Conservation (phyloP, 2,888 invertebrate genomes). For the Trissoscelio sp. region DNA sequence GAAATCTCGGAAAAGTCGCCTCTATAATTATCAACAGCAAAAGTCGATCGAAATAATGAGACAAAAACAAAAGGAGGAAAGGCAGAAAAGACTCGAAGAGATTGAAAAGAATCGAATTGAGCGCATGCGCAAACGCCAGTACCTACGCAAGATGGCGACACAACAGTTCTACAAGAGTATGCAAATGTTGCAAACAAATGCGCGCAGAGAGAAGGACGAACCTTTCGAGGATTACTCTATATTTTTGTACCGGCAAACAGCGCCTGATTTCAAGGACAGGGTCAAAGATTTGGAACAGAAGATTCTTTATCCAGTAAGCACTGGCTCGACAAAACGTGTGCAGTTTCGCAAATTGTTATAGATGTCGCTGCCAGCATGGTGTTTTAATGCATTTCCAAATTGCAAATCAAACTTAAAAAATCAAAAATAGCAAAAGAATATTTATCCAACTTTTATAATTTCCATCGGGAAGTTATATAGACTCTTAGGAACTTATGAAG, state of each 20-base stretch:
- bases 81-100: constrained; percentile 90
- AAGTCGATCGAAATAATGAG: background rate
- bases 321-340: no score
- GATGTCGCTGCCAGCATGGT: no score
- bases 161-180: constrained; percentile 93
- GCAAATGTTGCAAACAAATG: constrained; percentile 92
- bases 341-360: no score
- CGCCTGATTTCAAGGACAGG: constrained; percentile 92
- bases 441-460: no score
- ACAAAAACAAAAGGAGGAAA: constrained; percentile 87
- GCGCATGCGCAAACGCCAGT: constrained; percentile 87
- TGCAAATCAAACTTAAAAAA: no score
- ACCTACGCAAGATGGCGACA: constrained; percentile 90
- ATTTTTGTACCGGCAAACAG: constrained; percentile 93
- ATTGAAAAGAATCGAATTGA: constrained; percentile 88
- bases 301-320: constrained; percentile 89
- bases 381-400: no score
- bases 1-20: background rate
- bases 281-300: constrained; percentile 92
- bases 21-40: background rate
- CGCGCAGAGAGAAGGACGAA: constrained; percentile 86
- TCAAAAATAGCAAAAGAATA: no score
- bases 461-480: no score
- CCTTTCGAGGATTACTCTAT: constrained; percentile 93
- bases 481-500: no score